Percentiles rank a stretch among this genome's conserved stretches.
phyloP scores from a whole-genome alignment of 2,888 invertebrate genomes.

The Eilema caniola region DNA sequence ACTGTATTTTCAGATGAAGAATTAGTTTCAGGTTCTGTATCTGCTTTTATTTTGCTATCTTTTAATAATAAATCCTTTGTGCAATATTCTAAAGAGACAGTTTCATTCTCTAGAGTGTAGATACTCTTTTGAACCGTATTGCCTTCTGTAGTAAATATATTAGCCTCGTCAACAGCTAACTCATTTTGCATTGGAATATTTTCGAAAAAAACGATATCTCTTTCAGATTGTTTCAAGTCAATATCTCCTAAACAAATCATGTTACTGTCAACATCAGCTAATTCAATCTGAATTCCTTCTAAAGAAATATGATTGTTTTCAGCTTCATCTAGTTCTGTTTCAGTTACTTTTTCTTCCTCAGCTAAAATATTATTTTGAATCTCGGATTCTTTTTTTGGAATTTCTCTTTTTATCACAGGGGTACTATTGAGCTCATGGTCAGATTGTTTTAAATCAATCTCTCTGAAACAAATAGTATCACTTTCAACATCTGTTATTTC shows the following conservation, averaged over 20 bases:
- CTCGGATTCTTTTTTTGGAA: not conserved
- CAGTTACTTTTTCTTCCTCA: not conserved
- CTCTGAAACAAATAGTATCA: slow-evolving; percentile 3
- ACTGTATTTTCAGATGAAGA: not conserved
- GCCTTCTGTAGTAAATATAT: not conserved
- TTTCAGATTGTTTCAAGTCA: not conserved
- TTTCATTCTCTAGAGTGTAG: not conserved
- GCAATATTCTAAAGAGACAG: not conserved
- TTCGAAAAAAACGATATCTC: not conserved
- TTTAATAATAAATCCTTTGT: not conserved
- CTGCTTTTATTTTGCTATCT: not conserved
- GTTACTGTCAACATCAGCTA: not conserved
- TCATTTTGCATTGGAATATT: not conserved
- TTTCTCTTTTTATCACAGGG: not conserved
- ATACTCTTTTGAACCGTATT: not conserved
- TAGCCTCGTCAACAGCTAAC: not conserved
- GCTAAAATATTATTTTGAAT: slow-evolving; percentile 1
- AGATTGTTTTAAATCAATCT: not conserved
- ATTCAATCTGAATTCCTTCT: slow-evolving; percentile 22
- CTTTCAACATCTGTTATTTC: not conserved
- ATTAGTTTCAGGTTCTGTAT: not conserved
- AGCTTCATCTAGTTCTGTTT: slow-evolving; percentile 10
- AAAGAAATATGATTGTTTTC: slow-evolving; percentile 11
- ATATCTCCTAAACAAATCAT: not conserved
- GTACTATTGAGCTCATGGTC: slow-evolving; percentile 1